Evolutionary conservation across 1,140 invertebrate genomes (phyloP).

Genomic region (Macrostomum lignano): DNA sequence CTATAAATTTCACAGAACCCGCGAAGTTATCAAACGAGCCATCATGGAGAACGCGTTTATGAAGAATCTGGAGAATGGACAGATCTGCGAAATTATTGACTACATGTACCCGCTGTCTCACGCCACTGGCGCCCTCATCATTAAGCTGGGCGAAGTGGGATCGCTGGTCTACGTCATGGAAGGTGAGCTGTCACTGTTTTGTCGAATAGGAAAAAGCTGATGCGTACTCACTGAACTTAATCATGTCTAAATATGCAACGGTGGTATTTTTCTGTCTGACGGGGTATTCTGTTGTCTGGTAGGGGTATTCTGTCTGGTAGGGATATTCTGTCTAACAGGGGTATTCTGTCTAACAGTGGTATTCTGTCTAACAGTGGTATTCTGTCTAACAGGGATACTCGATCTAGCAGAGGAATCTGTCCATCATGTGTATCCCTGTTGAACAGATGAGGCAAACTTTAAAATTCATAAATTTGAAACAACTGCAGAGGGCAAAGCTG

Average conservation of each 20-base stretch:
- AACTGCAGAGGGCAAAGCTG: conserved; percentile 64
- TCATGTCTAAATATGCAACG: background rate
- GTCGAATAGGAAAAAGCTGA: too few relatives aligned
- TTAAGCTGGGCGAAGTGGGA: conserved; percentile 87
- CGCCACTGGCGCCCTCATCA: conserved; percentile 62
- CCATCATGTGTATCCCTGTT: background rate
- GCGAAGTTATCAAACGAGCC: conserved; percentile 72
- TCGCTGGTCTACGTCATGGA: conserved; percentile 93
- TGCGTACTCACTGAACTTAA: background rate
- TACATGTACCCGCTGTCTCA: conserved; percentile 95
- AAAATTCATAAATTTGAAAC: conserved; percentile 9
- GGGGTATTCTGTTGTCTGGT: too few relatives aligned
- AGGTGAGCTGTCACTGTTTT: conserved; percentile 37
- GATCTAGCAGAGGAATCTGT: too few relatives aligned
- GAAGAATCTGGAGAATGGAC: conserved; percentile 80
- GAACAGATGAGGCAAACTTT: background rate
- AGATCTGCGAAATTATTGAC: conserved; percentile 91
- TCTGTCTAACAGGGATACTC: too few relatives aligned
- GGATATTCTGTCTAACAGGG: too few relatives aligned
- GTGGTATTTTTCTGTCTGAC: conserved; percentile 6
- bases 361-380: too few relatives aligned
- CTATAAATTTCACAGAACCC: conserved; percentile 38
- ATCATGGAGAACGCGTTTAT: conserved; percentile 98
- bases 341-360: too few relatives aligned
- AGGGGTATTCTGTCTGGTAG: too few relatives aligned